Percentiles rank a stretch among this genome's conserved stretches.
These are phyloP conservation scores for Synchiropus splendidus DNA, from an alignment of 2,113 vertebrate genomes.

Conservation along the genomic window DNA sequence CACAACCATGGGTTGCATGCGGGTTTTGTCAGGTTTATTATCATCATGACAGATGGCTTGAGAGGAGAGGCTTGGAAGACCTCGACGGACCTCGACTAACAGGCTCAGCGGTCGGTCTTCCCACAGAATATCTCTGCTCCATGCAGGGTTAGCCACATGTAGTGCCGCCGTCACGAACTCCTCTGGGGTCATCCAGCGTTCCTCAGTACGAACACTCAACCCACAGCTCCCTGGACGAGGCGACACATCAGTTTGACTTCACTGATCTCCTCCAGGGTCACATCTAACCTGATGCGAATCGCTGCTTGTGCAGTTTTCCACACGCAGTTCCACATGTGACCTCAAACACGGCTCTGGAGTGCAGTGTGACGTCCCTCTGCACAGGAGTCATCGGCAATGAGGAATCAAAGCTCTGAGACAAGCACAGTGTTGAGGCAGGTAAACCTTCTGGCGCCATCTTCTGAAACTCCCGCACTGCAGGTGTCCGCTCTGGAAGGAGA, in stretches of 20 bases:
- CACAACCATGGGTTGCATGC: no score
- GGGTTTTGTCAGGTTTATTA: no score
- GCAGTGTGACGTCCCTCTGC: background rate
- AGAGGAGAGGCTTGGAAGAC: no score
- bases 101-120: conserved; percentile 35
- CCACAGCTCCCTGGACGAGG: conserved; percentile 33
- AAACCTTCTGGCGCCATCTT: background rate
- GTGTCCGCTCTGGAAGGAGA: background rate
- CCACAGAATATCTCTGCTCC: conserved; percentile 51
- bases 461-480: background rate
- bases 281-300: conserved; percentile 53
- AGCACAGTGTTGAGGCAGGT: background rate
- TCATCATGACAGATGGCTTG: no score
- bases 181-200: conserved; percentile 51
- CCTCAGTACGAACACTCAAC: conserved; percentile 58
- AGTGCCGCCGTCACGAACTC: conserved; percentile 37
- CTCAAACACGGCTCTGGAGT: conserved; percentile 7
- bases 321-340: conserved; percentile 42
- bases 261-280: no score
- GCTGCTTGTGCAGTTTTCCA: conserved; percentile 36
- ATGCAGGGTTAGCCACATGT: conserved; percentile 4
- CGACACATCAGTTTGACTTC: no score
- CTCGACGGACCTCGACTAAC: conserved; percentile 54
- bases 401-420: background rate
- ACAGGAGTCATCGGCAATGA: no score